Percentiles rank a stretch among this genome's conserved stretches.
Conservation (phyloP, 2,113 vertebrate genomes). For the Leiothrix lutea region DNA sequence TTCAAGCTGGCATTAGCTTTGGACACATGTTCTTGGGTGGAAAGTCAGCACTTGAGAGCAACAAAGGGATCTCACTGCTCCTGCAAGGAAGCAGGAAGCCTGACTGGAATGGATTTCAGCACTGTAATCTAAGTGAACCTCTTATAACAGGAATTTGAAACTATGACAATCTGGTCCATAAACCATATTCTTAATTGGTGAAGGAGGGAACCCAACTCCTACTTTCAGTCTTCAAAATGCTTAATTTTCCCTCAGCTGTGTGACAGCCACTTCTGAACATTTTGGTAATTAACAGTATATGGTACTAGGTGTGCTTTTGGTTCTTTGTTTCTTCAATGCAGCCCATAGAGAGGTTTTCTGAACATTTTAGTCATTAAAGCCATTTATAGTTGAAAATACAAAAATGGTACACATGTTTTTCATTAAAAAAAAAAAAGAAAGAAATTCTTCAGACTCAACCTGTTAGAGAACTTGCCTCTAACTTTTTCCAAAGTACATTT, state of each 20-base stretch:
- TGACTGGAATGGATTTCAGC: not conserved
- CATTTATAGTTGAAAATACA: not conserved
- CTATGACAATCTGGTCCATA: not conserved
- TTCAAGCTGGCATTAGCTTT: not conserved
- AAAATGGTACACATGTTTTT: not conserved
- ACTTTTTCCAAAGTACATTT: not conserved
- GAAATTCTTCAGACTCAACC: not conserved
- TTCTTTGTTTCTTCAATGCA: not conserved
- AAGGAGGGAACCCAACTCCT: not conserved
- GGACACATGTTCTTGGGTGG: not conserved
- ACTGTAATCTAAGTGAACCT: not conserved
- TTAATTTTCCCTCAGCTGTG: not conserved
- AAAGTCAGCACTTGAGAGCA: not conserved
- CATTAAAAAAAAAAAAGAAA: not conserved
- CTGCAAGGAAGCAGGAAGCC: not conserved
- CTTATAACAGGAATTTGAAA: not conserved
- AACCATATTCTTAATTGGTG: not conserved
- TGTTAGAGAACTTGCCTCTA: not conserved
- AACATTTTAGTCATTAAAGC: not conserved
- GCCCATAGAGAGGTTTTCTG: not conserved
- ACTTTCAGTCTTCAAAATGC: not conserved
- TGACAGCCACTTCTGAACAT: not conserved
- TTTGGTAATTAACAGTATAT: not conserved
- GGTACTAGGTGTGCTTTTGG: not conserved
- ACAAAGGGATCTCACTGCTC: not conserved